Conservation (phyloP, 2,888 invertebrate genomes). For the Nasonia oneida region DNA sequence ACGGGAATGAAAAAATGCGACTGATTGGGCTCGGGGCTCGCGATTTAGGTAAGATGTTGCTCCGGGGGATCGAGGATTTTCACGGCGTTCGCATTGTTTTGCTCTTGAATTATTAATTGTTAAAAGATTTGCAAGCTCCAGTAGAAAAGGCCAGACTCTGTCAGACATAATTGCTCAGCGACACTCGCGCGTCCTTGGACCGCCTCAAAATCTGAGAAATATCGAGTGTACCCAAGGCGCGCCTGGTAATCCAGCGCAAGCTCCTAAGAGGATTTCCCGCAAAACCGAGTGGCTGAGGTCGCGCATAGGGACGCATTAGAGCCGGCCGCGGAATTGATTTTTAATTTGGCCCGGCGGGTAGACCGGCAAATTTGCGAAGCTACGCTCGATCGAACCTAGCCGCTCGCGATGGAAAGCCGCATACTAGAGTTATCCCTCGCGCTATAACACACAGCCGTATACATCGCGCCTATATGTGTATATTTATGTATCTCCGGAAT, state of each 20-base stretch:
- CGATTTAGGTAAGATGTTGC: not conserved
- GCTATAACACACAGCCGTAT: not conserved
- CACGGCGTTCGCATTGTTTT: not conserved
- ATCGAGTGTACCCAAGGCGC: not conserved
- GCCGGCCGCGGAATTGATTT: constrained; percentile 47
- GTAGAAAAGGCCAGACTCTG: not conserved
- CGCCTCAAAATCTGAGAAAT: constrained; percentile 15
- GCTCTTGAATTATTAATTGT: no score
- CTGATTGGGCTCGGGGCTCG: not conserved
- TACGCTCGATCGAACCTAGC: not conserved
- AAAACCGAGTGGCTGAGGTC: constrained; percentile 14
- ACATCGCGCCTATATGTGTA: not conserved
- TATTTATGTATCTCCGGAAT: not conserved
- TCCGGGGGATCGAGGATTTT: not conserved
- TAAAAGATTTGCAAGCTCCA: not conserved
- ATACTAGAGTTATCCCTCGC: not conserved
- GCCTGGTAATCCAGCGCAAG: constrained; percentile 7
- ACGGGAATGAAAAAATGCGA: constrained; percentile 12
- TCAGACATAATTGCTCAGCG: not conserved
- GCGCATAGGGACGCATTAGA: constrained; percentile 11
- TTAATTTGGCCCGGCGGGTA: constrained; percentile 47
- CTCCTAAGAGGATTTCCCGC: constrained; percentile 50
- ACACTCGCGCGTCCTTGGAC: not conserved
- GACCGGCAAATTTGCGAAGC: constrained; percentile 25
- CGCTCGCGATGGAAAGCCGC: not conserved